Evolutionary conservation across 1,140 invertebrate genomes (phyloP).

Genomic region (Mamestra configurata): DNA sequence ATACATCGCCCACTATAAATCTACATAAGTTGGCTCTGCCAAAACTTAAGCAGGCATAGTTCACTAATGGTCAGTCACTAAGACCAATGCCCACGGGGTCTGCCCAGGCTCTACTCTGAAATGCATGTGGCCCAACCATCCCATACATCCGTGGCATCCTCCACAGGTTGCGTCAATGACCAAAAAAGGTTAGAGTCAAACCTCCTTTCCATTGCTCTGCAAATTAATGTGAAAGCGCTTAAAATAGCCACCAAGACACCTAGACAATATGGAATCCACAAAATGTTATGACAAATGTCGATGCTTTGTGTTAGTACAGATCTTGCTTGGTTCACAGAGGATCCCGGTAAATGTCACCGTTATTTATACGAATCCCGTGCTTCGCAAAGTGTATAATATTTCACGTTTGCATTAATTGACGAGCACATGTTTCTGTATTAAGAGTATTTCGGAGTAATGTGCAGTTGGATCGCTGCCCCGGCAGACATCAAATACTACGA

Average conservation of each 20-base stretch:
- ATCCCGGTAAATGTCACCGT: conserved; percentile 15
- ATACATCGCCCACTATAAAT: background rate
- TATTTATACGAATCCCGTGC: conserved; percentile 26
- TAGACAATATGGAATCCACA: background rate
- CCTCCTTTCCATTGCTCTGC: too few relatives aligned
- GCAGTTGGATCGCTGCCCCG: conserved; percentile 37
- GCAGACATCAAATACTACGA: background rate
- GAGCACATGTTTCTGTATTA: conserved; percentile 21
- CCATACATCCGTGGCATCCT: too few relatives aligned
- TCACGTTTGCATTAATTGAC: conserved; percentile 6
- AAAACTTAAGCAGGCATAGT: too few relatives aligned
- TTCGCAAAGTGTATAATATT: conserved; percentile 25
- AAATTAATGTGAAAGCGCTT: too few relatives aligned
- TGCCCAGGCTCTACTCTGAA: too few relatives aligned
- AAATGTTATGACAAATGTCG: background rate
- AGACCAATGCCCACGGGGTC: too few relatives aligned
- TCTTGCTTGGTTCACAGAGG: background rate
- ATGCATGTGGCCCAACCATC: too few relatives aligned
- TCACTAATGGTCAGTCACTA: too few relatives aligned
- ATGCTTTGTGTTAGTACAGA: too few relatives aligned
- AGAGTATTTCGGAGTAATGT: conserved; percentile 34
- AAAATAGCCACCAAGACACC: background rate
- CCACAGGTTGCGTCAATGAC: too few relatives aligned
- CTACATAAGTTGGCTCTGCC: background rate
- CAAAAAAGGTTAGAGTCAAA: too few relatives aligned